Evolutionary conservation across 2,888 invertebrate species (phyloP).

Genomic region (Oscheius myriophilus): DNA sequence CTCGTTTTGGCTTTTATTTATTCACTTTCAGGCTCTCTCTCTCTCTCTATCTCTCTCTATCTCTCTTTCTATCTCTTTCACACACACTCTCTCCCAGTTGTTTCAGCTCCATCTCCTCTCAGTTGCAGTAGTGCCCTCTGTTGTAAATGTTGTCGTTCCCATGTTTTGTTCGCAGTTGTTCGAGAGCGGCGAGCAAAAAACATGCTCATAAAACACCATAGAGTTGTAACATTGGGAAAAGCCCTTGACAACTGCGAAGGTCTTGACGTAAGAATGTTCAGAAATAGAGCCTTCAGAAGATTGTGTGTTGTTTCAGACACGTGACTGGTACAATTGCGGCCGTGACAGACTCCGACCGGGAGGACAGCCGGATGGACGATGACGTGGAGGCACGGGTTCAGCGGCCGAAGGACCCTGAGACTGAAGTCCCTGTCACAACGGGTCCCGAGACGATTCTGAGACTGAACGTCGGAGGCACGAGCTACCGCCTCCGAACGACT

Average conservation of each 20-base stretch:
- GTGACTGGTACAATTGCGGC: slow-evolving; percentile 14
- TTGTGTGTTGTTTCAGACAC: slow-evolving; percentile 16
- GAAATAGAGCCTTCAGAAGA: too few species aligned
- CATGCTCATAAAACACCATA: too few species aligned
- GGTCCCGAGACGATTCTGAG: slow-evolving; percentile 63
- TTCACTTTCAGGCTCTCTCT: background rate
- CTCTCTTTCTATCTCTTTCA: background rate
- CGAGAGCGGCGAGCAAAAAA: too few species aligned
- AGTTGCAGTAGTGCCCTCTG: too few species aligned
- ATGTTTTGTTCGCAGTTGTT: too few species aligned
- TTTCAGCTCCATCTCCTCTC: background rate
- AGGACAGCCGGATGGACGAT: slow-evolving; percentile 24
- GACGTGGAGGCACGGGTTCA: slow-evolving; percentile 17
- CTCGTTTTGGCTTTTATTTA: too few species aligned
- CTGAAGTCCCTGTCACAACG: background rate
- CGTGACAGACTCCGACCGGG: slow-evolving; percentile 17
- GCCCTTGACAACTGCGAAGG: too few species aligned
- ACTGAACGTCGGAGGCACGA: slow-evolving; percentile 67
- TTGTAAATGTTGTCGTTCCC: too few species aligned
- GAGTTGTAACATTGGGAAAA: too few species aligned
- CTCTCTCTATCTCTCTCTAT: slow-evolving; percentile 9
- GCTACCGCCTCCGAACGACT: slow-evolving; percentile 65
- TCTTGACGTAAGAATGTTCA: too few species aligned
- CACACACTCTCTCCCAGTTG: background rate
- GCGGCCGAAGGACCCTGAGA: background rate